Evolutionary conservation across 2,888 invertebrate species (phyloP).

Genomic region (Melinaea marsaeus): DNA sequence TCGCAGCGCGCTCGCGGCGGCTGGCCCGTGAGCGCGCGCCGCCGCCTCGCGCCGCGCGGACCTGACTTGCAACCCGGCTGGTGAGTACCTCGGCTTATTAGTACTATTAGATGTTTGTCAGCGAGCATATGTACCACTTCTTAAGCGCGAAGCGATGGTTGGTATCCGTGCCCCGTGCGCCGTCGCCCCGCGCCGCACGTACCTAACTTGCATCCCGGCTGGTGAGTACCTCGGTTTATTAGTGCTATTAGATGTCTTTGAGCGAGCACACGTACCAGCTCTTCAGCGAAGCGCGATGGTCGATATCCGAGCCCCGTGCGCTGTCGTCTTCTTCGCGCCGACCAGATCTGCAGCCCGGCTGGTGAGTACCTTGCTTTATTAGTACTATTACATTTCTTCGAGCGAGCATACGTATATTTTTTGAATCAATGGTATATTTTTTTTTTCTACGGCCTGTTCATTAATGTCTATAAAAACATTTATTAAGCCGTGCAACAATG

Average conservation of each 20-base stretch:
- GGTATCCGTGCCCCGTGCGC: slow-evolving; percentile 80
- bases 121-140: neutral
- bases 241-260: neutral
- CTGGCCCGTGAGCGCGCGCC: slow-evolving; percentile 95
- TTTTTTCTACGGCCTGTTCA: too few species aligned
- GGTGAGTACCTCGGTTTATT: slow-evolving; percentile 69
- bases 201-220: slow-evolving; percentile 89
- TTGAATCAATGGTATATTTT: too few species aligned
- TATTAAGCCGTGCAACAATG: too few species aligned
- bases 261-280: neutral
- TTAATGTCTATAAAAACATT: too few species aligned
- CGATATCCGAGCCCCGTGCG: slow-evolving; percentile 80
- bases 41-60: slow-evolving; percentile 85
- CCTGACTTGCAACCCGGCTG: slow-evolving; percentile 90
- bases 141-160: neutral
- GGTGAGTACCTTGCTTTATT: too few species aligned
- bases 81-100: slow-evolving; percentile 55
- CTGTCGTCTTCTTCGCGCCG: slow-evolving; percentile 85
- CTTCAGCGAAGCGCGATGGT: neutral
- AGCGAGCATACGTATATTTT: too few species aligned
- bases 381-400: too few species aligned
- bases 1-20: slow-evolving; percentile 91
- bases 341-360: slow-evolving; percentile 44
- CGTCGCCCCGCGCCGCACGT: slow-evolving; percentile 85
- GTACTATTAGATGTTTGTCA: neutral